phyloP scores from a whole-genome alignment of 2,113 vertebrate species.

The Psammodynastes pulverulentus region DNA sequence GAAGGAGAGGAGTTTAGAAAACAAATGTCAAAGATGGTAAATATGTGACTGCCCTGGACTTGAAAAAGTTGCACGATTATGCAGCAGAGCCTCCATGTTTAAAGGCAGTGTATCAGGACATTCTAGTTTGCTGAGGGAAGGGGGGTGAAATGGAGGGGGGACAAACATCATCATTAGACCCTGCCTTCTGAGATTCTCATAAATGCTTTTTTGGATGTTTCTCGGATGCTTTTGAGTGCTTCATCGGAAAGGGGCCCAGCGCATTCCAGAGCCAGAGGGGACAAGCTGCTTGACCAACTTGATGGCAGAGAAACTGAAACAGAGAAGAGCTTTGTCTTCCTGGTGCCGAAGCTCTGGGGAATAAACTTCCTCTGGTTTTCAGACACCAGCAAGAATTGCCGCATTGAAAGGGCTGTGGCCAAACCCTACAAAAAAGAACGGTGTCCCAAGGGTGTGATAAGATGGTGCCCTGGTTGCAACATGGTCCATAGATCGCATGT shows the following conservation, averaged over 20 bases:
- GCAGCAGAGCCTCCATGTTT: not conserved
- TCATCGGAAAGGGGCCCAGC: not conserved
- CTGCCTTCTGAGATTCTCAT: not conserved
- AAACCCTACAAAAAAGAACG: not conserved
- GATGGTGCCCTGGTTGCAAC: not conserved
- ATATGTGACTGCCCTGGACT: not conserved
- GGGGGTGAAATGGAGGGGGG: too few relatives aligned
- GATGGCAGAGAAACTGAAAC: not conserved
- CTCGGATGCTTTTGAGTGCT: not conserved
- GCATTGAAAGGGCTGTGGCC: not conserved
- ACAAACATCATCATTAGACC: not conserved
- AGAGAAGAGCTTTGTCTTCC: constrained; percentile 1
- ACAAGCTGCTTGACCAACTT: not conserved
- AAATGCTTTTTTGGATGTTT: not conserved
- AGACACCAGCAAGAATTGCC: not conserved
- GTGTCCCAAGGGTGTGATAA: not conserved
- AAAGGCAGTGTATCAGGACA: not conserved
- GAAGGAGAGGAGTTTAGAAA: not conserved
- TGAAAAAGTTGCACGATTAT: not conserved
- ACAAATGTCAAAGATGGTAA: not conserved
- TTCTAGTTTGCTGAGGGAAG: not conserved
- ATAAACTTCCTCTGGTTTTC: not conserved
- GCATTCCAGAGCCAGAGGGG: not conserved
- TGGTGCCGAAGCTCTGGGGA: not conserved
- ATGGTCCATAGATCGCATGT: not conserved